phyloP scores from a whole-genome alignment of 2,888 invertebrate genomes.

The Deilephila elpenor region DNA sequence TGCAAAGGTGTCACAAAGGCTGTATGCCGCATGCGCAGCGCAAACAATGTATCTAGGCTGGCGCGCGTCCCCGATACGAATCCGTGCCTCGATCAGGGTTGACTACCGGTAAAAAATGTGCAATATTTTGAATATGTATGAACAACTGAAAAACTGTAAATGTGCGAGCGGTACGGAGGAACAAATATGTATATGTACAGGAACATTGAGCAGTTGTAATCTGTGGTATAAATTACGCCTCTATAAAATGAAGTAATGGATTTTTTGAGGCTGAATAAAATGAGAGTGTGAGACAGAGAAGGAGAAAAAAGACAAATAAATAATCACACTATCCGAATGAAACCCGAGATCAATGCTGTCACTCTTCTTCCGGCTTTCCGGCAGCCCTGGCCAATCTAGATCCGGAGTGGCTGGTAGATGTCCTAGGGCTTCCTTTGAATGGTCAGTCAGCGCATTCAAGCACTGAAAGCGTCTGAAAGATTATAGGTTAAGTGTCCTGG shows the following conservation, averaged over 20 bases:
- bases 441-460: neutral
- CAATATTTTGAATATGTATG: neutral
- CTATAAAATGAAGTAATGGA: too few species aligned
- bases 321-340: too few species aligned
- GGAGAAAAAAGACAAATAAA: too few species aligned
- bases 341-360: too few species aligned
- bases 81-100: conserved; percentile 10
- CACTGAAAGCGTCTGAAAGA: neutral
- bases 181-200: too few species aligned
- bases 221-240: too few species aligned
- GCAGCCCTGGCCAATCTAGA: conserved; percentile 8
- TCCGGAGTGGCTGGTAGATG: neutral
- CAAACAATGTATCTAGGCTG: conserved; percentile 43
- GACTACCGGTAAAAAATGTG: neutral
- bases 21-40: conserved; percentile 37
- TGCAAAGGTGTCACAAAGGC: conserved; percentile 28
- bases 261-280: too few species aligned
- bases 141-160: neutral
- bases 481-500: conserved; percentile 7
- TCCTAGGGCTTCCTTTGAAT: conserved; percentile 8
- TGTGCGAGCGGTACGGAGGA: too few species aligned
- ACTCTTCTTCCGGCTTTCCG: neutral
- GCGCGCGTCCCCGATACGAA: conserved; percentile 36
- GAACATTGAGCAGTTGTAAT: too few species aligned
- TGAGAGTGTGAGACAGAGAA: too few species aligned